Evolutionary conservation across 2,797 vertebrate species (phyloP).

Genomic region (Sebastes wilsoni): DNA sequence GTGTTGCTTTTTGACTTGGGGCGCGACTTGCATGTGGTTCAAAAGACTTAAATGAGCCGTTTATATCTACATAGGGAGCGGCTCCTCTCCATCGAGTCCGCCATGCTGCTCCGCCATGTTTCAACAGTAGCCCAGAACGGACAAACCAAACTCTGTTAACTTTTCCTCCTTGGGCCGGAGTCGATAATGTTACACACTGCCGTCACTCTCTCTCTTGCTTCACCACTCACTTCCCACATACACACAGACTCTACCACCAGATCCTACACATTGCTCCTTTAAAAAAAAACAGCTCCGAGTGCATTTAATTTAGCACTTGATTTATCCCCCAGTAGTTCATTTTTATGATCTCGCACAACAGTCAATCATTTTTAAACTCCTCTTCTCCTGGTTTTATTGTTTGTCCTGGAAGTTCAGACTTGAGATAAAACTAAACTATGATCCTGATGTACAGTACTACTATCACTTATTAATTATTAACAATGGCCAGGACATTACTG

Average conservation of each 20-base stretch:
- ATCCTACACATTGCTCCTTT: no score
- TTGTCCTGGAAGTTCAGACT: background rate
- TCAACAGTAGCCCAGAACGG: no score
- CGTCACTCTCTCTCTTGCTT: no score
- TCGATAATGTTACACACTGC: no score
- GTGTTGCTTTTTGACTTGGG: background rate
- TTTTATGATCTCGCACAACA: background rate
- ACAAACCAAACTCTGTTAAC: no score
- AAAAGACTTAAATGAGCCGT: background rate
- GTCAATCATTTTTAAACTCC: background rate
- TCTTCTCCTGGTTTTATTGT: background rate
- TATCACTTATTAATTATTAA: slow-evolving; percentile 14
- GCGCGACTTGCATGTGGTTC: background rate
- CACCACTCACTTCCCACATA: no score
- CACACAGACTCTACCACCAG: no score
- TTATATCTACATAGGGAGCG: no score
- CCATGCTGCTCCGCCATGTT: no score
- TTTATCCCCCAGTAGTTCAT: background rate
- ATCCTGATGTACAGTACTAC: background rate
- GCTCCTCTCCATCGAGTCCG: no score
- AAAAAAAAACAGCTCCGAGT: background rate
- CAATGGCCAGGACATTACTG: background rate
- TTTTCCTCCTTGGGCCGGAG: no score
- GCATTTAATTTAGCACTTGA: background rate
- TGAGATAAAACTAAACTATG: background rate